Conservation (phyloP, 2,113 vertebrate genomes). For the Mellivora capensis region DNA sequence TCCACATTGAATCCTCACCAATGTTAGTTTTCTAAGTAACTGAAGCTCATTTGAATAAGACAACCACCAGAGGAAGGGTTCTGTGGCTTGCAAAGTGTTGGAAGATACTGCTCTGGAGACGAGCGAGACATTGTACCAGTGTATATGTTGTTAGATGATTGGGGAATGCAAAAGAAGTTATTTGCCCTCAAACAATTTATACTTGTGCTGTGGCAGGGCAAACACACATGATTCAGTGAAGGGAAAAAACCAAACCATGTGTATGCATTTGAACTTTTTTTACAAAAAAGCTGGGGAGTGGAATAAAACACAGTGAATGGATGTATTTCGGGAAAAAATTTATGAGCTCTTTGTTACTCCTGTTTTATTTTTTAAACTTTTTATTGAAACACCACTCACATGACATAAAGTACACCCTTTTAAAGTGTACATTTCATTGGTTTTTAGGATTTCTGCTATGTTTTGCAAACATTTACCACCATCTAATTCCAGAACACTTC, state of each 20-base stretch:
- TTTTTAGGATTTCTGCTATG: neutral
- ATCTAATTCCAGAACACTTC: neutral
- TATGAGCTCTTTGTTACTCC: neutral
- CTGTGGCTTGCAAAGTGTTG: neutral
- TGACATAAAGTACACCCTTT: neutral
- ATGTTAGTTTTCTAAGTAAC: neutral
- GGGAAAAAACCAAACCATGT: neutral
- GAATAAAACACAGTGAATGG: neutral
- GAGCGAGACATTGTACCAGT: accelerated
- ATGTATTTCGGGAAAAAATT: neutral
- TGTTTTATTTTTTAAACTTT: neutral
- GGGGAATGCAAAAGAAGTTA: neutral
- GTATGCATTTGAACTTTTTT: neutral
- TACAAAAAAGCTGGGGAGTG: neutral
- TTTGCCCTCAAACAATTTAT: neutral
- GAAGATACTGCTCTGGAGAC: neutral
- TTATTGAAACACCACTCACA: neutral
- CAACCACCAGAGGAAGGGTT: neutral
- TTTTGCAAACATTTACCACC: neutral
- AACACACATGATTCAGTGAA: neutral
- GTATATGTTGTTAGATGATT: neutral
- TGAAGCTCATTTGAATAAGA: neutral
- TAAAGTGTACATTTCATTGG: neutral
- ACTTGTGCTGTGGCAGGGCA: neutral
- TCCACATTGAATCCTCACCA: neutral